phyloP scores from a whole-genome alignment of 1,140 invertebrate genomes.

The Trichomalopsis sarcophagae region DNA sequence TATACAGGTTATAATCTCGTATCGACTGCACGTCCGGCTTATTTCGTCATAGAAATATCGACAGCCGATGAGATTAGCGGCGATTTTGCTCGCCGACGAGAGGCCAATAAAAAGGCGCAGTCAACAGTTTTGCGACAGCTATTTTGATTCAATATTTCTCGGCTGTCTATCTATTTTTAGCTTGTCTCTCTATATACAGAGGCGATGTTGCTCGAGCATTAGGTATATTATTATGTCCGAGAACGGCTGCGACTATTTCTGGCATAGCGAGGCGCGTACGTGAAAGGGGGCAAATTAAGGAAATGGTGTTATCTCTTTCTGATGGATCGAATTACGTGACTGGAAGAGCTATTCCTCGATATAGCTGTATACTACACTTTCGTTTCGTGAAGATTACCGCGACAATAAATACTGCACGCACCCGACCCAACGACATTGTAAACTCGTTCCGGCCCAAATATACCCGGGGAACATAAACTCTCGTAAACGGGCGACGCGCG shows the following conservation, averaged over 20 bases:
- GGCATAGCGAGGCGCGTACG: no score
- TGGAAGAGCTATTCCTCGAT: background rate
- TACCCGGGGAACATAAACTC: no score
- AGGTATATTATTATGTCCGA: no score
- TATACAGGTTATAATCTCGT: background rate
- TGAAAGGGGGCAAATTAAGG: background rate
- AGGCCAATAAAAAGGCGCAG: background rate
- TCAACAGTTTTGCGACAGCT: background rate
- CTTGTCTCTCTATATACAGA: background rate
- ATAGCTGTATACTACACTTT: no score
- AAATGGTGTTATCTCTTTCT: background rate
- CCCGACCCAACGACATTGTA: no score
- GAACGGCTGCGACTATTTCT: no score
- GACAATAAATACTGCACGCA: no score
- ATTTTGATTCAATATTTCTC: background rate
- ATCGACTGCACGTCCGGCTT: slow-evolving; percentile 5
- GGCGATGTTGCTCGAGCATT: background rate
- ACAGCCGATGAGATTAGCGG: slow-evolving; percentile 7
- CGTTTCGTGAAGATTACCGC: no score
- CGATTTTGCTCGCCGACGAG: background rate
- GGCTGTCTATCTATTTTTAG: background rate
- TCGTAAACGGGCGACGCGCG: no score
- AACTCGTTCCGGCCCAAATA: no score
- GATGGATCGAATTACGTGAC: background rate
- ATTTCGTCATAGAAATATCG: slow-evolving; percentile 10